Evolutionary conservation across 2,113 vertebrate genomes (phyloP).

Genomic region (Oryzias melastigma): DNA sequence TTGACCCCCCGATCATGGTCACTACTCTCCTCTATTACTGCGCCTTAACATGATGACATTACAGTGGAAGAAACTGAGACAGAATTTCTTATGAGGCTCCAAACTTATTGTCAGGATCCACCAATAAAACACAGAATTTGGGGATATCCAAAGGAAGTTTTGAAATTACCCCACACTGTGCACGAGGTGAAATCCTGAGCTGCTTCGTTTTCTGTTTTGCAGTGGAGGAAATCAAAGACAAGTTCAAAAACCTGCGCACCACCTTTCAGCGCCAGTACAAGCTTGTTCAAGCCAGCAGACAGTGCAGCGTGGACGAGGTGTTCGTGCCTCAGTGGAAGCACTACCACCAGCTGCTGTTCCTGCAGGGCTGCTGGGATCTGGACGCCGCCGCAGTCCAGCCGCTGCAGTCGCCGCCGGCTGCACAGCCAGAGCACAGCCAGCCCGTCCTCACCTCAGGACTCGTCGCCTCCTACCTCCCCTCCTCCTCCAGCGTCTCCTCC

Average conservation of each 20-base stretch:
- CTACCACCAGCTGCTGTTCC: constrained; percentile 65
- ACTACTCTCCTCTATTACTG: too few species aligned
- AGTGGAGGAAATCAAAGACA: constrained; percentile 66
- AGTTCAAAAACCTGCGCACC: constrained; percentile 66
- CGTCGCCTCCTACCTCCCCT: constrained; percentile 32
- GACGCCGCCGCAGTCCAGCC: constrained; percentile 6
- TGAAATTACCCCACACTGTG: too few species aligned
- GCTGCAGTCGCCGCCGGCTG: background rate
- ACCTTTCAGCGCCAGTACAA: constrained; percentile 65
- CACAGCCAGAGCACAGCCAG: constrained; percentile 22
- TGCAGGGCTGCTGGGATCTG: constrained; percentile 51
- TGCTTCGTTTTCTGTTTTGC: background rate
- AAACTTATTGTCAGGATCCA: too few species aligned
- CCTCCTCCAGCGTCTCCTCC: constrained; percentile 25
- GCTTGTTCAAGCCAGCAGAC: constrained; percentile 40
- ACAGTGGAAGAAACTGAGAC: too few species aligned
- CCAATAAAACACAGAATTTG: too few species aligned
- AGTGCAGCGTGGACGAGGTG: constrained; percentile 7
- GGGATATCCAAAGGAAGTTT: too few species aligned
- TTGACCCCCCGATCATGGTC: too few species aligned
- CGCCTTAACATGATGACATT: too few species aligned
- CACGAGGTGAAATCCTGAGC: too few species aligned
- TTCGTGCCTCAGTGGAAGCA: constrained; percentile 62
- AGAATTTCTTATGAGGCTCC: too few species aligned
- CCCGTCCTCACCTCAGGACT: background rate